Evolutionary conservation across 2,888 invertebrate species (phyloP).

Genomic region (Stenolophus ochropezus): DNA sequence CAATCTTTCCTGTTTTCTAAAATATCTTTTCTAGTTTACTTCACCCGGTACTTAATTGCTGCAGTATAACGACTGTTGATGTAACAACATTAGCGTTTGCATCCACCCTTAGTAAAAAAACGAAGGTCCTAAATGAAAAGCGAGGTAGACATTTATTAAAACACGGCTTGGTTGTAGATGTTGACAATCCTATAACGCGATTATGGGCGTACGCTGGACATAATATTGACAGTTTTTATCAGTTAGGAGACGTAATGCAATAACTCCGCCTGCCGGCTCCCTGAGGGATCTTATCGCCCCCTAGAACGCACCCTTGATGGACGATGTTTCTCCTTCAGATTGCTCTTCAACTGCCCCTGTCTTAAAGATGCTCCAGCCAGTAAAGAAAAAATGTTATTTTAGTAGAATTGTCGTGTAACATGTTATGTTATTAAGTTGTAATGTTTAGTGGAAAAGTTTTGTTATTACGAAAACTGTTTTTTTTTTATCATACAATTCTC

Average conservation of each 20-base stretch:
- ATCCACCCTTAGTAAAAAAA: constrained; percentile 5
- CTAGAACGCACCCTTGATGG: neutral
- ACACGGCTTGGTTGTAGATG: neutral
- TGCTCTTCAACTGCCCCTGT: constrained; percentile 27
- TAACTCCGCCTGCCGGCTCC: constrained; percentile 47
- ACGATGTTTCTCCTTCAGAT: constrained; percentile 30
- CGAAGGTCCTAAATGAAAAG: constrained; percentile 36
- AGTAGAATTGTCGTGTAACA: neutral
- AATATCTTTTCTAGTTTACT: neutral
- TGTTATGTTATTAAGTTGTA: neutral
- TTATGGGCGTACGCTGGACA: constrained; percentile 33
- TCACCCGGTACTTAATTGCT: constrained; percentile 30
- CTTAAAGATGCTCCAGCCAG: neutral
- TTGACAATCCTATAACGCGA: constrained; percentile 39
- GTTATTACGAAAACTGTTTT: neutral
- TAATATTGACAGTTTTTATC: constrained; percentile 58
- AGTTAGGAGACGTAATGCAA: constrained; percentile 52
- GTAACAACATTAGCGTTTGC: constrained; percentile 26
- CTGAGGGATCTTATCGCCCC: constrained; percentile 43
- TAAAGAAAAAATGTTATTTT: neutral
- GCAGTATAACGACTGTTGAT: constrained; percentile 7
- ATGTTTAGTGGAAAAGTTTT: neutral
- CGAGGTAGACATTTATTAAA: constrained; percentile 51
- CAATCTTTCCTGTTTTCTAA: constrained; percentile 5
- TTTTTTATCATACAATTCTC: too few relatives aligned